These are phyloP conservation scores for Procambarus virginalis DNA, from an alignment of 1,140 invertebrate genomes.

Conservation along the genomic window DNA sequence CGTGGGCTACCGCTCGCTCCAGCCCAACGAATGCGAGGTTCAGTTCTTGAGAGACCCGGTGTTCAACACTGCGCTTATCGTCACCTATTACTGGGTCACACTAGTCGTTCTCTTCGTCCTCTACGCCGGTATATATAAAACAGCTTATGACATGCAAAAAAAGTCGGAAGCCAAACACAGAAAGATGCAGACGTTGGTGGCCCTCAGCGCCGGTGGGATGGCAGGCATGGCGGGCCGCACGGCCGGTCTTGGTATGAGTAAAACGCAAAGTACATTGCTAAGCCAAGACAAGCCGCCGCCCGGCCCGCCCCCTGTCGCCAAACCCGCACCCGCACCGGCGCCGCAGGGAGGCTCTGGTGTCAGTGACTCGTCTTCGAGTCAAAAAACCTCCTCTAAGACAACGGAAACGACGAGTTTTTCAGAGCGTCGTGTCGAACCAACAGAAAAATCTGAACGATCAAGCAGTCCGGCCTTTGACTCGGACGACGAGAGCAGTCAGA, in stretches of 20 bases:
- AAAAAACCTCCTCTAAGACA: constrained; percentile 79
- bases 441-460: constrained; percentile 84
- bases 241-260: constrained; percentile 87
- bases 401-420: constrained; percentile 76
- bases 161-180: constrained; percentile 96
- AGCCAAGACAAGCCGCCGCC: constrained; percentile 63
- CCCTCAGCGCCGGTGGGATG: constrained; percentile 86
- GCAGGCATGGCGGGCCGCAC: constrained; percentile 90
- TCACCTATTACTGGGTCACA: constrained; percentile 98
- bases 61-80: constrained; percentile 97
- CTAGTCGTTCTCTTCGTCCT: constrained; percentile 93
- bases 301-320: constrained; percentile 50
- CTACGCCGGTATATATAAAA: constrained; percentile 98
- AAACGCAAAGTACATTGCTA: constrained; percentile 76
- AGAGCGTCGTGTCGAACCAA: constrained; percentile 48
- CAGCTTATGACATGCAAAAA: constrained; percentile 98
- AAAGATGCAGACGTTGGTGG: constrained; percentile 96
- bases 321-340: constrained; percentile 32
- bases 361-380: constrained; percentile 76
- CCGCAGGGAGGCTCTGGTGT: constrained; percentile 55
- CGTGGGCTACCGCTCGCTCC: constrained; percentile 87
- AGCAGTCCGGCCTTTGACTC: constrained; percentile 97
- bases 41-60: constrained; percentile 98
- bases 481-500: constrained; percentile 86
- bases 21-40: constrained; percentile 93